Base-by-base conservation (phyloP, 2,888 invertebrate species). In the Listrodromus nycthemerus region DNA sequence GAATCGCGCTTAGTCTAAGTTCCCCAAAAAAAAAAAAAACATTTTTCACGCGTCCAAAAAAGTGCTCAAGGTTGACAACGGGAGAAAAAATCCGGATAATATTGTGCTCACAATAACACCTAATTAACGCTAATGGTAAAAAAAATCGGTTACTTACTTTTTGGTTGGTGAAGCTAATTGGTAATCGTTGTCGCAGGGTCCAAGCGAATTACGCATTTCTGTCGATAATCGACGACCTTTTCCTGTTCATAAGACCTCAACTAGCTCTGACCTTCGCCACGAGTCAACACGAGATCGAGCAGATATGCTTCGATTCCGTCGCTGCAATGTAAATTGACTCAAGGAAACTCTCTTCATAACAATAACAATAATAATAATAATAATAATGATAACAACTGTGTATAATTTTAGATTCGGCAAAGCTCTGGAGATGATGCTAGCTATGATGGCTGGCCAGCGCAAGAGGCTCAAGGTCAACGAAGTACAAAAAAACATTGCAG, bases 171-270 rank as follows among this genome's bases (percentile, higher is more conserved):
- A 27, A 58, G 0, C 55, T 58, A 5, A 58, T 30, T 27, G 21
- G 27, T 27, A 5, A 58, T 27, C 27, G 13, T 58, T 58, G 16
- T 58, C 27, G 27, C 21, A 87, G 84, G 61, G 77, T 87, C 19
- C 84, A 83, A 75, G 87, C 86, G 6, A 87, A 87, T 76, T 87
- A 87, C 61, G 87, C 87, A n/a, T 86, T 87, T 61, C 65, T 87
- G 7, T 82, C 85, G 55, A 83, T 87, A 45, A 71, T 87, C 33
- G 84, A 87, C 50, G 87, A 87, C 65, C 65, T 87, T 13, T 84
- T 80, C 19, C 77, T 77, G 2, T 73, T 83, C 66, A 84, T 84
- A 13, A 85, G 87, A 10, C 87, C 87, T 5, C 86, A 85, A 55
- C 58, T 87, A n/a, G 70, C 83, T 6, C 45, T 87, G 80, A 52